A percentile compares a stretch with the other conserved stretches of the same genome.
These are phyloP conservation scores for Epinephelus lanceolatus DNA, from an alignment of 2,113 vertebrate genomes.

Conservation along the genomic window DNA sequence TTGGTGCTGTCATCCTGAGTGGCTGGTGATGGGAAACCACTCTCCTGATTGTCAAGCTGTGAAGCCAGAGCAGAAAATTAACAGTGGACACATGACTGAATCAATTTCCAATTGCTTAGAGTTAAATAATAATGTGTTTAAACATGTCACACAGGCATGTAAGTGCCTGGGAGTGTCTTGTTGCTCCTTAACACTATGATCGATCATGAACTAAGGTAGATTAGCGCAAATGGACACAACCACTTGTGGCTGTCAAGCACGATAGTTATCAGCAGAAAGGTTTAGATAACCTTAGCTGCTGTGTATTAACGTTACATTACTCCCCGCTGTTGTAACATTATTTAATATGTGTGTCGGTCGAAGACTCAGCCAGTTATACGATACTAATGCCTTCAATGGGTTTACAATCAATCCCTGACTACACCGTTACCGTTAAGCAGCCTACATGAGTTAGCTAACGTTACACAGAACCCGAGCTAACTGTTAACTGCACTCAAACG, in stretches of 20 bases:
- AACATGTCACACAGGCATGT: not conserved
- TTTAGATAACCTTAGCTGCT: not conserved
- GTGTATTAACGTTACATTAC: not conserved
- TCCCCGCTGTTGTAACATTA: slow-evolving; percentile 4
- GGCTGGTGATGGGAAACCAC: slow-evolving; percentile 51
- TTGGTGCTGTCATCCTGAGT: slow-evolving; percentile 67
- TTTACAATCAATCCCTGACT: slow-evolving; percentile 21
- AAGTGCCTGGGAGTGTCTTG: not conserved
- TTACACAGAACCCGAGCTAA: not conserved
- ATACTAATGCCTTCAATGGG: not conserved
- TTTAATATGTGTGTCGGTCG: not conserved
- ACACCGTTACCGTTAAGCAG: slow-evolving; percentile 31
- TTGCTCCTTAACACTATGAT: not conserved
- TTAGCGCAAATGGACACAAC: slow-evolving; percentile 45
- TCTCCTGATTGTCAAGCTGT: slow-evolving; percentile 55
- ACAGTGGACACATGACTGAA: not conserved
- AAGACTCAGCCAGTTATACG: not conserved
- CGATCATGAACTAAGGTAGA: slow-evolving; percentile 5
- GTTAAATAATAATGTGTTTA: not conserved
- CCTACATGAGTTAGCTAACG: slow-evolving; percentile 18
- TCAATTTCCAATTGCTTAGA: not conserved
- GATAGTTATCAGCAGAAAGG: not conserved
- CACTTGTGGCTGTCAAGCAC: slow-evolving; percentile 76
- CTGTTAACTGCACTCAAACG: slow-evolving; percentile 1
- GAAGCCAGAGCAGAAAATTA: slow-evolving; percentile 39